Evolutionary conservation across 1,140 invertebrate genomes (phyloP).

Genomic region (Zaprionus capensis): DNA sequence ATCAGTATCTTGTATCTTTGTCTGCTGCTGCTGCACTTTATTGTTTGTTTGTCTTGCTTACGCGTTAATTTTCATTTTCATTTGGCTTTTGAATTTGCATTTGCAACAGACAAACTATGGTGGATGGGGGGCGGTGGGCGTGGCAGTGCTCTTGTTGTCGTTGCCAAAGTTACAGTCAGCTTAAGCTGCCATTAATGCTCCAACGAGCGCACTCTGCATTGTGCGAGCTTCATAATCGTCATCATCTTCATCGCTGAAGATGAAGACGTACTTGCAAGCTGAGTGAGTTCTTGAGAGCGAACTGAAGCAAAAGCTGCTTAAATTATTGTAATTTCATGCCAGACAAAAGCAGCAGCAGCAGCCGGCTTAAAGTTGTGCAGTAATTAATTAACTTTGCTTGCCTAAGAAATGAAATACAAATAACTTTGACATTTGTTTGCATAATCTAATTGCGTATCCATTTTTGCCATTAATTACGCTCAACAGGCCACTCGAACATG

Average conservation of each 20-base stretch:
- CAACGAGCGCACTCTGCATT: constrained; percentile 32
- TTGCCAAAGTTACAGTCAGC: constrained; percentile 56
- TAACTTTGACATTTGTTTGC: constrained; percentile 79
- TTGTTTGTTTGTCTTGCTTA: constrained; percentile 20
- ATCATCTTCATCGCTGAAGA: not conserved
- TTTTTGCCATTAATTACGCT: constrained; percentile 59
- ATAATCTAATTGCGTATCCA: constrained; percentile 68
- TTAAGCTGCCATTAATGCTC: constrained; percentile 72
- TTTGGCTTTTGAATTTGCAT: constrained; percentile 60
- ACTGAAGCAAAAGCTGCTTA: constrained; percentile 60
- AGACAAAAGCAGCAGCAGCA: constrained; percentile 7
- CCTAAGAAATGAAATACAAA: constrained; percentile 77
- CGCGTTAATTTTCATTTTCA: constrained; percentile 58
- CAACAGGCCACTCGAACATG: constrained; percentile 35
- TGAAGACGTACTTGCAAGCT: constrained; percentile 18
- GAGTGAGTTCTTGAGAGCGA: constrained; percentile 55
- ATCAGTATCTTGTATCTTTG: constrained; percentile 20
- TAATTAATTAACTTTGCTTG: constrained; percentile 81
- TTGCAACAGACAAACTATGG: constrained; percentile 43
- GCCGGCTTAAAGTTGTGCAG: constrained; percentile 51
- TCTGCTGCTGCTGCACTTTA: constrained; percentile 17
- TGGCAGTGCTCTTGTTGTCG: constrained; percentile 14
- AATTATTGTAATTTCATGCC: constrained; percentile 71
- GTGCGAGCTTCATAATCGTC: constrained; percentile 19
- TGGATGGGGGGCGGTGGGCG: constrained; percentile 12